Evolutionary conservation across 1,140 invertebrate genomes (phyloP), one percentile per base, ranked within the genome.

Genomic region (Lycorma delicatula): DNA sequence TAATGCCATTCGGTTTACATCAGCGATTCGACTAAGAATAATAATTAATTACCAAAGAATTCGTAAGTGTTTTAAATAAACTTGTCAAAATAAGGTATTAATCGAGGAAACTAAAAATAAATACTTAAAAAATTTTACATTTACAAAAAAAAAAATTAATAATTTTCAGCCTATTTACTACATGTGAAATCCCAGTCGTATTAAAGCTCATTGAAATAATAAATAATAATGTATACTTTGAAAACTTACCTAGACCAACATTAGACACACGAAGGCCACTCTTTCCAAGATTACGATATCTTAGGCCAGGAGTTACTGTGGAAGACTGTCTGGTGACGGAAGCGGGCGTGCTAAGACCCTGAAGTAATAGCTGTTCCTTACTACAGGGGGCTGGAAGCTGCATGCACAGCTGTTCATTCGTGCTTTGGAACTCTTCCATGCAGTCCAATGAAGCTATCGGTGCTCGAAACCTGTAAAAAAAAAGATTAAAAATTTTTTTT

Each of bases 211-310:
- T 23, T 11, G 20, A 18, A 13, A 53, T 41, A 9, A n/a, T 34
- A 9, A 18, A 18, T 6, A 36, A 6, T 6, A n/a, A n/a, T n/a
- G n/a, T n/a, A n/a, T n/a, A n/a, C n/a, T n/a, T n/a, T n/a, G n/a
- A 5, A 27, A 63, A 73, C 78, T 76, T 78, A 84, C 85, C 85
- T 67, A 95, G 77, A 60, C 90, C 92, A 66, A 96, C 85, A 71
- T 91, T 93, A 61, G 91, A 93, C 51, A 95, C 90, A 63, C 91
- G 79, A 58, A 96, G 79, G 51, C 92, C 92, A 67, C 89, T 93
- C 75, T 95, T 95, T 52, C 92, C 92, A 60, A 96, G 79, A 75
- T 95, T 95, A 71, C 91, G 83, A 74, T 91, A 91, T 16, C 89
- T 80, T 64, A 93, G 79, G 31, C 89, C 90, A 52, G 86, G 86